Conservation (phyloP, 1,140 invertebrate species). For the Neotoxoptera formosana region DNA sequence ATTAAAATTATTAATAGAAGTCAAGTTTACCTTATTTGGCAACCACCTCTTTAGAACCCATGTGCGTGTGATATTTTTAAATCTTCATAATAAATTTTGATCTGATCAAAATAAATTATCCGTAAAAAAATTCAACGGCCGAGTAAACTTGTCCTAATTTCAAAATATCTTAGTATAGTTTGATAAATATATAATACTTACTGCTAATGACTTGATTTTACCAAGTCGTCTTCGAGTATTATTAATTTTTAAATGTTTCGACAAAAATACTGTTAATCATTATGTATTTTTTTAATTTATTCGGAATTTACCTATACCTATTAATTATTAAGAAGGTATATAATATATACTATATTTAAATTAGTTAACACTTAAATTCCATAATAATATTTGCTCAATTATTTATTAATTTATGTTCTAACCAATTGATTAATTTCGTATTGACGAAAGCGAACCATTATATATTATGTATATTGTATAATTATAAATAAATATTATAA, state of each 20-base stretch:
- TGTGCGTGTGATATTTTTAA: slow-evolving; percentile 7
- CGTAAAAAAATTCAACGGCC: neutral
- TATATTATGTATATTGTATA: neutral
- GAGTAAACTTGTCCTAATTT: neutral
- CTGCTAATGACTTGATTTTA: neutral
- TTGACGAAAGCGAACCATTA: neutral
- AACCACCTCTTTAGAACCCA: neutral
- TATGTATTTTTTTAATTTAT: neutral
- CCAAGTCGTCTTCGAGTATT: neutral
- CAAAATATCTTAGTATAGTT: neutral
- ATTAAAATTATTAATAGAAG: slow-evolving; percentile 1
- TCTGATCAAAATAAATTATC: neutral
- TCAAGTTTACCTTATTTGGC: slow-evolving; percentile 41
- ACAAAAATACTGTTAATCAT: neutral
- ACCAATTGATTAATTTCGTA: neutral
- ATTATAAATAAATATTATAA: neutral
- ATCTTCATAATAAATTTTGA: neutral
- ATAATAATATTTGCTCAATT: neutral
- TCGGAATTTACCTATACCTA: neutral
- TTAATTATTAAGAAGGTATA: neutral
- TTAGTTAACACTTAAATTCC: neutral
- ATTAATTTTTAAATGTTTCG: neutral
- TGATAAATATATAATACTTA: neutral
- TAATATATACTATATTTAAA: neutral
- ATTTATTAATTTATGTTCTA: neutral